These are phyloP conservation scores for Cariama cristata DNA, from an alignment of 2,113 vertebrate genomes.

Conservation along the genomic window DNA sequence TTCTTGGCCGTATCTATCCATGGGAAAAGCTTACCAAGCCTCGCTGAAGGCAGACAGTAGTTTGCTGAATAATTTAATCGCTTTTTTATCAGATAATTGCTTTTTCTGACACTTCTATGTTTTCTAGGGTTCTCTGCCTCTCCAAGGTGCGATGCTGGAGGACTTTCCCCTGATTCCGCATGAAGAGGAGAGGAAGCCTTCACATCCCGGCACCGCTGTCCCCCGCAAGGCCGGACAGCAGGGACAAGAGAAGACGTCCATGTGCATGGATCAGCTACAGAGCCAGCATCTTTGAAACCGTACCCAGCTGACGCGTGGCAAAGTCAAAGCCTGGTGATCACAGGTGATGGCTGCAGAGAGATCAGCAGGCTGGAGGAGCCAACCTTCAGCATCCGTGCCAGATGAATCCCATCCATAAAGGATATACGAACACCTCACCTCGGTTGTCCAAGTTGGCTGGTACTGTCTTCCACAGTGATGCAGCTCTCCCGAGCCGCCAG, in stretches of 20 bases:
- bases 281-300: accelerated
- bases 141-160: neutral
- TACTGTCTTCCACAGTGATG: neutral
- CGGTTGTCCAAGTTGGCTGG: neutral
- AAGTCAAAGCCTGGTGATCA: neutral
- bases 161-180: neutral
- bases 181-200: neutral
- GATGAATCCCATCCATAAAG: neutral
- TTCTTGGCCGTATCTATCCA: neutral
- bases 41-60: neutral
- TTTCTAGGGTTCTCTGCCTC: neutral
- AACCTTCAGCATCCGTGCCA: neutral
- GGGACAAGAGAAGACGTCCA: accelerated
- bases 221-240: accelerated
- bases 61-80: neutral
- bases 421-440: neutral
- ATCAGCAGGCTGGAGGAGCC: neutral
- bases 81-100: constrained; percentile 1
- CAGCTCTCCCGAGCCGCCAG: neutral
- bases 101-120: neutral
- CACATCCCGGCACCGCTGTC: accelerated
- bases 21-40: neutral
- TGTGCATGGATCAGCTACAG: neutral
- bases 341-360: neutral
- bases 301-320: accelerated